Evolutionary conservation across 2,113 vertebrate genomes (phyloP), one percentile per base, ranked within the genome.

Genomic region (Butastur rufipennis): DNA sequence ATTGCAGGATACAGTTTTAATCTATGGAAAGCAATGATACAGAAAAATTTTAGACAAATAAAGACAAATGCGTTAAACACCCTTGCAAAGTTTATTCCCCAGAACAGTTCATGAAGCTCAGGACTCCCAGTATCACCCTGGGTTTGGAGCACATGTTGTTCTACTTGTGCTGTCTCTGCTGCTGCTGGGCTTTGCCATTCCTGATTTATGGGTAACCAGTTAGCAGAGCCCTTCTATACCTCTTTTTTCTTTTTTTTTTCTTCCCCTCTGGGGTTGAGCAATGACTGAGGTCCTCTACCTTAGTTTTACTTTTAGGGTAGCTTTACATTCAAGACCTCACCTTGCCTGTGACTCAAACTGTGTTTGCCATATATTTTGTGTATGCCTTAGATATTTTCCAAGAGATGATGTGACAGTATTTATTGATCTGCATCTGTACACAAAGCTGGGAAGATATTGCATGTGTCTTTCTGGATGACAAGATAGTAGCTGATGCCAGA

Each of bases 381-480:
- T 45, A 27, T 32, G 29, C 11, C 20, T 82, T 20, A 77, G 17
- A 5, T 83, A 47, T 55, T 88, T 92, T 90, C 68, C 40, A 86
- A 80, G 62, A 72, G 13, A 40, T 42, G 10, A 59, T n/a, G 23
- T 71, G 72, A 43, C 59, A 63, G 11, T 56, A 17, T 82, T 78
- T 63, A 47, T 48, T 70, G 34, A 82, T 22, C 34, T 91, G 80
- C 55, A 88, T 31, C 15, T 45, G 25, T 84, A 68, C 47, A 81
- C 56, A 77, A 86, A 91, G 9, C 45, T 90, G 40, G 27, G 20
- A 19, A 77, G 86, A 63, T 67, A 81, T 7, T 42, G 7, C 50
- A 47, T 6, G 3, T 90, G 52, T 20, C 63, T 90, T 88, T 86
- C 72, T 94, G 67, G n/a, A 86, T 88, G n/a, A 65, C 61, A 86